Base-by-base conservation (phyloP, 2,797 vertebrate genomes). In the Pseudochromis fuscus region DNA sequence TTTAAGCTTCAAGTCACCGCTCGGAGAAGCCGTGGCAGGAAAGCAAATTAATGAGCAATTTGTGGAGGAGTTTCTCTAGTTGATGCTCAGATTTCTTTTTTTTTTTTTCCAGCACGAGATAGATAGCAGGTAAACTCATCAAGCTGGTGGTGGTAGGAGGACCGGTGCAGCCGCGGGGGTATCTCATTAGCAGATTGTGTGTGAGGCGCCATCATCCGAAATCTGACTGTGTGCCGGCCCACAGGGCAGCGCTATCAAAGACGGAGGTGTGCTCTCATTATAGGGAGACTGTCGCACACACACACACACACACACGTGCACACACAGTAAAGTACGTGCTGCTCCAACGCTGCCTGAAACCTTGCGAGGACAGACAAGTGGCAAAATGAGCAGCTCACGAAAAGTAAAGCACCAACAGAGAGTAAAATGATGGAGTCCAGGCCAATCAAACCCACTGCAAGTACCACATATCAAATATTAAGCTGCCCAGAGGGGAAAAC, bases 101-200 rank as follows among this genome's bases (percentile, higher is more conserved):
- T 12, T 35, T 37, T 56, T 27, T 42, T 53, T 55, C n/a, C 21
- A 40, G 63, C 38, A 30, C 63, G 40, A 68, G 28, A 49, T n/a
- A 30, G 13, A 60, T 44, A 7, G 18, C 31, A 60, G 25, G 50
- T 72, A 56, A 75, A 66, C 28, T 45, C 28, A 45, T 59, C 19
- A 38, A 4, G 9, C 31, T 5, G 6, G 33, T 23, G 46, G 50
- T 55, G 27, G 25, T 25, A 37, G 13, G 16, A 46, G 58, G n/a
- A 11, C 8, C 1, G 0, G 9, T 30, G 38, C 18, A 58, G 48
- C 62, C 51, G 48, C 37, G 9, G 33, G 44, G 21, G 16, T 55
- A 60, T 55, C 61, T 78, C 76, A 82, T 80, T 84, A 79, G 35
- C 9, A 23, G 19, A 60, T 19, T 15, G 23, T n/a, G 40, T 49